Percentiles rank a stretch among this genome's conserved stretches.
These are phyloP conservation scores for Eunapius fragilis DNA, from an alignment of 37 sponge, comb jelly and placozoan genomes.

Conservation along the genomic window DNA sequence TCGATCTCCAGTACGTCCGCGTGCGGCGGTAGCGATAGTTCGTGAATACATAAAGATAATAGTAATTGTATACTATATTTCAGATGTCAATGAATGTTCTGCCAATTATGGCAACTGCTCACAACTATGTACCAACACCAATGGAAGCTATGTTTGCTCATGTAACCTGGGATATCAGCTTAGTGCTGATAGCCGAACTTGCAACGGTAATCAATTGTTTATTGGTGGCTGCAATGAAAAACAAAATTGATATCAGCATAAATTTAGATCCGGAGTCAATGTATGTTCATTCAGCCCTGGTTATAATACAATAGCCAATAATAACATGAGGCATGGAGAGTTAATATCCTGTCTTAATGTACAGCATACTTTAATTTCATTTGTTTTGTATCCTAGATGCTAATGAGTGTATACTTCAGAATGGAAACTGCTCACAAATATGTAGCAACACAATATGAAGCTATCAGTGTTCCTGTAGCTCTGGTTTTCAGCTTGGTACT, in stretches of 20 bases:
- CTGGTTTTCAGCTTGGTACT: background rate
- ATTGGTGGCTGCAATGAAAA: no score
- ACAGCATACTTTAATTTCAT: no score
- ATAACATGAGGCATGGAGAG: background rate
- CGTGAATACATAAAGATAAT: no score
- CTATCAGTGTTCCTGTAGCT: background rate
- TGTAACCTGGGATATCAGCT: background rate
- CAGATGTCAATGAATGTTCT: conserved; percentile 8
- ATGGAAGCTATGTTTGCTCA: background rate
- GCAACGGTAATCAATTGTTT: background rate
- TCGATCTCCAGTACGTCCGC: no score
- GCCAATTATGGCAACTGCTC: background rate
- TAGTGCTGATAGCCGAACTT: background rate
- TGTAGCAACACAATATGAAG: background rate
- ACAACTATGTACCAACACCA: background rate
- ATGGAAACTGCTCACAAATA: background rate
- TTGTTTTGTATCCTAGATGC: no score
- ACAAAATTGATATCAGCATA: no score
- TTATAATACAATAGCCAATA: background rate
- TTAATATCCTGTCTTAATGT: no score
- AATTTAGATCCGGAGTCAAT: background rate
- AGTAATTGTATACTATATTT: no score
- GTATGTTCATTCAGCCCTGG: background rate
- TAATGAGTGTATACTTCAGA: background rate
- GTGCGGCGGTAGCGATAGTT: no score